Evolutionary conservation across 2,888 invertebrate species (phyloP), one percentile per base, ranked within the genome.

Genomic region (Tinea semifulvella): DNA sequence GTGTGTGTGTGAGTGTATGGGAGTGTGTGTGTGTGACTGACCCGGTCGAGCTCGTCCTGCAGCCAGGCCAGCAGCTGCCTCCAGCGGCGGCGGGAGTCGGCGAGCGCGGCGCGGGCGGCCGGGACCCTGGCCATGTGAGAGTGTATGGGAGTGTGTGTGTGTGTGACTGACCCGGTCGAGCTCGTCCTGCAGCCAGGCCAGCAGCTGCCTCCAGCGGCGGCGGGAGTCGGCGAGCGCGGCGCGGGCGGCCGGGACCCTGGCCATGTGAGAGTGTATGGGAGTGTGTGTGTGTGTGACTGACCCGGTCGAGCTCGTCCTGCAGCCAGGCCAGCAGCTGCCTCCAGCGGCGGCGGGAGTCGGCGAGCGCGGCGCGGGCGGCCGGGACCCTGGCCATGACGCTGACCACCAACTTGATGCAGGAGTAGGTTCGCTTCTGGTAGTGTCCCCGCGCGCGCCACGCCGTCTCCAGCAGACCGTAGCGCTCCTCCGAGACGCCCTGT

Each of bases 391-490:
- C 87, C 83, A 97, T 95, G 51, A 97, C 84, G 54, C 90, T 88
- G 50, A 96, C 96, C 82, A 98, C 86, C 66, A 95, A 92, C 81
- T 98, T 98, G 50, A 98, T 94, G 77, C 96, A 97, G 72, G 96
- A 95, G 82, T 98, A 98, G 50, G 96, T 95, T 52, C 97, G 85
- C 77, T 97, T 97, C 73, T 97, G 96, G 76, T 96, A 96, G 76
- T 96, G 95, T 51, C 90, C 92, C 74, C 96, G 96, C 47, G 94
- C 92, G 49, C 94, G 88, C 56, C 91, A 88, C 61, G 97, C 95
- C 46, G 94, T 97, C 64, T 98, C 97, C 56, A 98, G 86, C 45
- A 98, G 83, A 1, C 97, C 97, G 58, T 96, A 96, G 35, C 94
- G 86, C 62, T 96, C 80, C 48, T 77, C 77, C 1, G 76, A 76